These are phyloP conservation scores for Myotis brandtii DNA, from an alignment of 2,113 vertebrate genomes.

Conservation along the genomic window DNA sequence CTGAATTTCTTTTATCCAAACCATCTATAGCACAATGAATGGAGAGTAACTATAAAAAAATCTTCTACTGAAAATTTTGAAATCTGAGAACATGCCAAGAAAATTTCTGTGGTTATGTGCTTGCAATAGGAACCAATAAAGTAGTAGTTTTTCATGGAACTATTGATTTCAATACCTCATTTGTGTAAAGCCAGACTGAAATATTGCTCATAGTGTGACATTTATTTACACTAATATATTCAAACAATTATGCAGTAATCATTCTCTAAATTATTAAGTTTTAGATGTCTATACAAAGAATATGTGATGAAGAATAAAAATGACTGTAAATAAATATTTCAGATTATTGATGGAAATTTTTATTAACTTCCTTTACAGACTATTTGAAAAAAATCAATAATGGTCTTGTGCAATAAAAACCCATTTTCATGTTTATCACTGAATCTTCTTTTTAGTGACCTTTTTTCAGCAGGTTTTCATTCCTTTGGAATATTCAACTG, in stretches of 20 bases:
- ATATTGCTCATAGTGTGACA: background rate
- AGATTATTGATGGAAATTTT: background rate
- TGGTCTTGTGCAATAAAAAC: background rate
- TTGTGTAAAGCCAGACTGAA: background rate
- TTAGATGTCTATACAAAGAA: background rate
- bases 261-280: constrained; percentile 2
- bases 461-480: background rate
- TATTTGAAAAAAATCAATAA: background rate
- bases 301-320: background rate
- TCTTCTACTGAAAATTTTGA: background rate
- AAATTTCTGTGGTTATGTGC: background rate
- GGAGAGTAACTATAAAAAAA: background rate
- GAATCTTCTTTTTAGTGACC: background rate
- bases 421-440: background rate
- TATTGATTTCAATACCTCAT: background rate
- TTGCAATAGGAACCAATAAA: background rate
- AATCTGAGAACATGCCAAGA: background rate
- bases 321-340: constrained; percentile 21
- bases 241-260: background rate
- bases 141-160: background rate
- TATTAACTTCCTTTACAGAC: background rate
- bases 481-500: background rate
- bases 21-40: background rate
- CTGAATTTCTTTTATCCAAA: background rate
- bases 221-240: background rate